Conservation (phyloP, 1,140 invertebrate genomes). For the Drosophila santomea region DNA sequence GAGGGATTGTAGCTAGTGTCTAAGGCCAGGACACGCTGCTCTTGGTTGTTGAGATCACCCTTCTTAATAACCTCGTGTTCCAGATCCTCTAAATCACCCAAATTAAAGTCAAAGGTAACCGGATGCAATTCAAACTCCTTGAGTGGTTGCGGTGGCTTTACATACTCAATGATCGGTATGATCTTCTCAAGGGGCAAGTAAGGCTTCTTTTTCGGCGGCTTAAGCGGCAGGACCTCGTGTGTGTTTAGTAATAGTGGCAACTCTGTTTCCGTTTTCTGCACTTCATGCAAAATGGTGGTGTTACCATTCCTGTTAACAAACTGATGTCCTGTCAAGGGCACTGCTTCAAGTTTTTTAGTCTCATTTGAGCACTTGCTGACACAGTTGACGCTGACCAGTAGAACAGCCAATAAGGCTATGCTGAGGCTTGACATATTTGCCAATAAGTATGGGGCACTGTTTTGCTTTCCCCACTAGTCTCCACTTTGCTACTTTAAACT, state of each 20-base stretch:
- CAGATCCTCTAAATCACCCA: constrained; percentile 79
- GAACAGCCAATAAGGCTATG: constrained; percentile 21
- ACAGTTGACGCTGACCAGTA: constrained; percentile 22
- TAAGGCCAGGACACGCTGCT: constrained; percentile 46
- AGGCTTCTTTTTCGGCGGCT: constrained; percentile 75
- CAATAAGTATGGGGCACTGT: background rate
- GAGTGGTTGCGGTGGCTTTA: constrained; percentile 64
- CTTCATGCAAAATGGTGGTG: constrained; percentile 78
- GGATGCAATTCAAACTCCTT: constrained; percentile 79
- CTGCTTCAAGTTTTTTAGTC: constrained; percentile 9
- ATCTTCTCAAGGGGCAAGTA: constrained; percentile 73
- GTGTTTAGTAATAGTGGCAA: constrained; percentile 65
- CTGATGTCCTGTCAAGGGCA: constrained; percentile 20
- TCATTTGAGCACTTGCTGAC: background rate
- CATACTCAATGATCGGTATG: constrained; percentile 59
- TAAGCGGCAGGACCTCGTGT: constrained; percentile 69
- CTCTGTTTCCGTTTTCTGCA: constrained; percentile 35
- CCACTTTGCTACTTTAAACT: background rate
- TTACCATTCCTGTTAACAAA: constrained; percentile 56
- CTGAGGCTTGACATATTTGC: constrained; percentile 23
- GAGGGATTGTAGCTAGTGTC: constrained; percentile 54
- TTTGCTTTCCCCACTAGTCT: background rate
- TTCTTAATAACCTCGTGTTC: constrained; percentile 76
- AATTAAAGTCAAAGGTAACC: constrained; percentile 80
- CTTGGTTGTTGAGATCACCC: constrained; percentile 63